These are phyloP conservation scores for Drosophila stalkeri DNA, from an alignment of 2,888 invertebrate genomes.

Conservation along the genomic window DNA sequence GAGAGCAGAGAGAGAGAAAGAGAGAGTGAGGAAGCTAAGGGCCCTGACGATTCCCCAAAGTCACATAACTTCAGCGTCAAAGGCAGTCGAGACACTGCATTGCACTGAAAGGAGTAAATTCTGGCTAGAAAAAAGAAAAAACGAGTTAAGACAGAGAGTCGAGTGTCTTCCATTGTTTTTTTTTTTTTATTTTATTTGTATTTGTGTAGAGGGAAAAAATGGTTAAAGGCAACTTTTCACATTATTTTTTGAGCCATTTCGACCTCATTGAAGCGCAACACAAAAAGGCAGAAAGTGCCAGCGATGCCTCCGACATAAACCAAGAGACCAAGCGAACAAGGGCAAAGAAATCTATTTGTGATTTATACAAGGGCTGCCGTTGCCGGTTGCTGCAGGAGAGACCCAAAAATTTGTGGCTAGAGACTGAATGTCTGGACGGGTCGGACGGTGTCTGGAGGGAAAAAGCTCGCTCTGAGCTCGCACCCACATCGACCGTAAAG, in stretches of 20 bases:
- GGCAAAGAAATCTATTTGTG: conserved; percentile 76
- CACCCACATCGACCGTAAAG: conserved; percentile 60
- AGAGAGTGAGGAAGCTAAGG: conserved; percentile 41
- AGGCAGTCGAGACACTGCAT: conserved; percentile 28
- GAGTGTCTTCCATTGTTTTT: conserved; percentile 54
- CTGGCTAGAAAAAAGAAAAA: conserved; percentile 10
- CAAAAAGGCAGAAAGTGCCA: conserved; percentile 78
- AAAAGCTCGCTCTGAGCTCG: neutral
- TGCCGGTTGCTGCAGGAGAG: conserved; percentile 10
- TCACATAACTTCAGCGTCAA: conserved; percentile 72
- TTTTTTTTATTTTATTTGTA: too few relatives aligned
- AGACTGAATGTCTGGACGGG: neutral
- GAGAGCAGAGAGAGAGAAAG: neutral
- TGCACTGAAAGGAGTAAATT: conserved; percentile 68
- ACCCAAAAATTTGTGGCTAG: conserved; percentile 58
- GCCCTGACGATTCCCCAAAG: conserved; percentile 72
- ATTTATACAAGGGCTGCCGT: conserved; percentile 58
- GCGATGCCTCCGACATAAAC: conserved; percentile 62
- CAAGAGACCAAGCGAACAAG: conserved; percentile 44
- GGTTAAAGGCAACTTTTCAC: conserved; percentile 79
- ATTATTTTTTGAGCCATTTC: conserved; percentile 82
- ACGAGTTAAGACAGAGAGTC: conserved; percentile 39
- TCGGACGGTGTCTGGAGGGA: conserved; percentile 5
- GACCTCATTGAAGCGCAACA: conserved; percentile 82
- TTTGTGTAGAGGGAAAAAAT: conserved; percentile 29